Evolutionary conservation across 2,888 invertebrate species (phyloP), one percentile per base, ranked within the genome.

Genomic region (Branchipolynoe longqiensis): DNA sequence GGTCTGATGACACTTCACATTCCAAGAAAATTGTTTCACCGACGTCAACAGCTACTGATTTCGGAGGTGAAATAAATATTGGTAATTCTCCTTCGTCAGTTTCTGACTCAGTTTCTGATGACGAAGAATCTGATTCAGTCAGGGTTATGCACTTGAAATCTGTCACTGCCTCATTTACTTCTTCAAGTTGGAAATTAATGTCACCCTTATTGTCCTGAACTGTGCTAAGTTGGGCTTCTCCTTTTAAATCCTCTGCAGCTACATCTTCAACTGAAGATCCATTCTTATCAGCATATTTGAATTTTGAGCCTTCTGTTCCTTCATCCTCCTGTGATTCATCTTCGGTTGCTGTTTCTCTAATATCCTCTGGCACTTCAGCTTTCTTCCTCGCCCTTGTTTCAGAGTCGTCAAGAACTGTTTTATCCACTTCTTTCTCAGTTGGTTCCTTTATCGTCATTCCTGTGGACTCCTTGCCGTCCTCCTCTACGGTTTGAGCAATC

Each of bases 1-100:
- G 87, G 8, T 86, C 62, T 33, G 69, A 62, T 85, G 73, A 25
- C 41, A 59, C 56, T 54, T 58, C 31, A 58, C 82, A 82, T 0
- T 4, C 28, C 1, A 41, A 48, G 22, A 6, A 4, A 31, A 78
- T 48, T 12, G 78, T 41, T 28, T 41, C 31, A n/a, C 78, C 78
- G 48, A 78, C 78, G 48, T 78, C 41, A 40, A 78, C 78, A 1
- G 48, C 48, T 3, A 48, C 41, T 25, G n/a, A 28, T 25, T 78
- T 48, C n/a, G 78, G 78, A 78, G 14, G 48, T 25, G 12, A n/a
- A 6, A 48, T 25, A 48, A 78, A 78, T 48, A 6, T 25, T 48
- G 78, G 78, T 14, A 33, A 0, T 12, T 31, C 36, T 33, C 59
- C 73, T 25, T 69, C 83, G n/a, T 54, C 69, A 6, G 58, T 38